phyloP scores from a whole-genome alignment of 2,888 invertebrate species.

The Leptogaster cylindrica region DNA sequence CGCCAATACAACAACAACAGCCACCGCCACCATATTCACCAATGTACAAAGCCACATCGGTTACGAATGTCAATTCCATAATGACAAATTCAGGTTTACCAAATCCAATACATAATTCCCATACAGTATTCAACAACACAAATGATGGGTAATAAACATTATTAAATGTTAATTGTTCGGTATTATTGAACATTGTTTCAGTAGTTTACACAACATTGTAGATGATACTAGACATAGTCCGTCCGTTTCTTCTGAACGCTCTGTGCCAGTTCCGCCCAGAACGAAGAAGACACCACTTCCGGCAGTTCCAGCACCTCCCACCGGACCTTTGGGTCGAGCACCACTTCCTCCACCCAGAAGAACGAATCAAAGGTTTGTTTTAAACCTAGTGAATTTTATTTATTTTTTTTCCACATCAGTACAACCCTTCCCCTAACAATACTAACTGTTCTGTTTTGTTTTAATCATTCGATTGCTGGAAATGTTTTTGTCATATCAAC shows the following conservation, averaged over 20 bases:
- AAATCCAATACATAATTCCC: slow-evolving; percentile 48
- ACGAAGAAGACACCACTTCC: slow-evolving; percentile 54
- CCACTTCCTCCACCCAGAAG: slow-evolving; percentile 59
- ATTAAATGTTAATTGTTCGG: neutral
- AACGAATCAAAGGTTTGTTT: slow-evolving; percentile 56
- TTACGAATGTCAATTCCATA: slow-evolving; percentile 42
- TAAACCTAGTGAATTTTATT: neutral
- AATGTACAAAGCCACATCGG: slow-evolving; percentile 40
- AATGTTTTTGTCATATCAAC: slow-evolving; percentile 1
- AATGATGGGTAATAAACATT: slow-evolving; percentile 52
- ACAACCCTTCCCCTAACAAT: no score
- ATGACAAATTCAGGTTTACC: slow-evolving; percentile 36
- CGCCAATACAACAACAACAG: slow-evolving; percentile 7
- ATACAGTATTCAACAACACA: slow-evolving; percentile 50
- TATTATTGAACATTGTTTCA: slow-evolving; percentile 7
- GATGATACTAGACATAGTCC: slow-evolving; percentile 56
- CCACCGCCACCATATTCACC: slow-evolving; percentile 37
- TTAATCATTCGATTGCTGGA: neutral
- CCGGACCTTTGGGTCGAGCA: slow-evolving; percentile 52
- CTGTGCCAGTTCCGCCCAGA: slow-evolving; percentile 55
- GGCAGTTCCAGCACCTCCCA: slow-evolving; percentile 48
- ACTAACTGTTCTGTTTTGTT: slow-evolving; percentile 1
- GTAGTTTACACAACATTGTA: slow-evolving; percentile 48
- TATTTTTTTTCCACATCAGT: no score
- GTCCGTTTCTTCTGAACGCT: slow-evolving; percentile 55